Conservation (phyloP, 2,888 invertebrate genomes). For the Agrenia bidenticulata region DNA sequence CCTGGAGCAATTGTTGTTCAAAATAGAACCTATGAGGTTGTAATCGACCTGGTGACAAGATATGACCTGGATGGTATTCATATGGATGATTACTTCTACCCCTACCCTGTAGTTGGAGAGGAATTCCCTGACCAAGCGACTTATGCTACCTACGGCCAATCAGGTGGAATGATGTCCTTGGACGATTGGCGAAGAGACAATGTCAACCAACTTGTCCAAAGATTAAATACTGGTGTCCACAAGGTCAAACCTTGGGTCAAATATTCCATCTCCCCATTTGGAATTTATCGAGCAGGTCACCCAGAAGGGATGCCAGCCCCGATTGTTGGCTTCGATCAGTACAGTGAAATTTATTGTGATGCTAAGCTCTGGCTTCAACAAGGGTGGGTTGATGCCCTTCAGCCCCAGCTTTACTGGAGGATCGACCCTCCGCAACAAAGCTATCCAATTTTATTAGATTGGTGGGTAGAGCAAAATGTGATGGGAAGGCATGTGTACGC, state of each 20-base stretch:
- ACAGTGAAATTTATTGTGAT: conserved; percentile 42
- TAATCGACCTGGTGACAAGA: conserved; percentile 39
- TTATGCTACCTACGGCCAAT: conserved; percentile 15
- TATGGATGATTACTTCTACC: conserved; percentile 51
- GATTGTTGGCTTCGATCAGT: conserved; percentile 46
- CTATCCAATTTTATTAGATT: conserved; percentile 44
- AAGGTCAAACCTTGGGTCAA: conserved; percentile 37
- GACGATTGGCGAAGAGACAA: conserved; percentile 49
- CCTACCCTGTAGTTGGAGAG: conserved; percentile 41
- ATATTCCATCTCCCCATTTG: conserved; percentile 48
- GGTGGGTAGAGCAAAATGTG: conserved; percentile 43
- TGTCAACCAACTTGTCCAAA: conserved; percentile 42
- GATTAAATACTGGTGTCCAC: conserved; percentile 37
- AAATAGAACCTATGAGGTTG: conserved; percentile 39
- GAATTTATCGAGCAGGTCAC: conserved; percentile 40
- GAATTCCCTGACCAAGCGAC: conserved; percentile 38
- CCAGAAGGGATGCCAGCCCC: conserved; percentile 47
- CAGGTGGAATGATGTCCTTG: conserved; percentile 22
- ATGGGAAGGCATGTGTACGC: conserved; percentile 37
- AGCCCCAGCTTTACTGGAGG: conserved; percentile 48
- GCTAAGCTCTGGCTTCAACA: conserved; percentile 42
- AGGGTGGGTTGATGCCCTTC: conserved; percentile 43
- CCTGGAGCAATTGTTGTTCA: conserved; percentile 44
- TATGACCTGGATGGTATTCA: conserved; percentile 47
- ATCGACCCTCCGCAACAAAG: conserved; percentile 45